phyloP scores from a whole-genome alignment of 1,140 invertebrate species.

The Arctopsyche grandis region DNA sequence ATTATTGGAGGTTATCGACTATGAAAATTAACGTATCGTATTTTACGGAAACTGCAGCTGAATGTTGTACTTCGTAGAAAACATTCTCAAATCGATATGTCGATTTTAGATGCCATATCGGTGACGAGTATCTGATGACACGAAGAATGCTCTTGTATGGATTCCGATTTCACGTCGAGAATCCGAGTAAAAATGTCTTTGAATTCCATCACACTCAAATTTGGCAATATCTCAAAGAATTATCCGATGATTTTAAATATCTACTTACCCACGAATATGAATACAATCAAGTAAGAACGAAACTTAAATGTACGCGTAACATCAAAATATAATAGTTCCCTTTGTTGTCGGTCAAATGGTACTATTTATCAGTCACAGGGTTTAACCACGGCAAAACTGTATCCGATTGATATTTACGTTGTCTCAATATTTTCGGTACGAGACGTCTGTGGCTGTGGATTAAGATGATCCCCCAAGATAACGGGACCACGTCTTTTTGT shows the following conservation, averaged over 20 bases:
- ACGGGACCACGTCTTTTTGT: not conserved
- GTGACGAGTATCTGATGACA: constrained; percentile 35
- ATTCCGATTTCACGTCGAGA: constrained; percentile 36
- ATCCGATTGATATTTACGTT: not conserved
- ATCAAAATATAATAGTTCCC: not conserved
- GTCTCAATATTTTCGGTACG: constrained; percentile 21
- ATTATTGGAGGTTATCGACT: no score
- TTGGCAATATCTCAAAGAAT: not conserved
- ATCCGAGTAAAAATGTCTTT: no score
- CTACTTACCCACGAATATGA: not conserved
- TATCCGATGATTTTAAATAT: not conserved
- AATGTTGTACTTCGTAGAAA: not conserved
- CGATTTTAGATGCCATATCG: constrained; percentile 41
- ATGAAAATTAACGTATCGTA: no score
- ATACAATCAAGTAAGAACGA: not conserved
- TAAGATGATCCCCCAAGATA: constrained; percentile 24
- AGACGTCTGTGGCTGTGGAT: not conserved
- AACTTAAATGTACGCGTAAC: not conserved
- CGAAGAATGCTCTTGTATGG: constrained; percentile 33
- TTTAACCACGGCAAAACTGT: not conserved
- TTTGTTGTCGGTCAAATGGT: not conserved
- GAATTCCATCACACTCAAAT: no score
- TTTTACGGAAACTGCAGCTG: not conserved
- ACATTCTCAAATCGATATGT: constrained; percentile 31
- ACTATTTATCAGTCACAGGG: not conserved